Evolutionary conservation across 2,113 vertebrate genomes (phyloP).

Genomic region (Opisthocomus hoazin): DNA sequence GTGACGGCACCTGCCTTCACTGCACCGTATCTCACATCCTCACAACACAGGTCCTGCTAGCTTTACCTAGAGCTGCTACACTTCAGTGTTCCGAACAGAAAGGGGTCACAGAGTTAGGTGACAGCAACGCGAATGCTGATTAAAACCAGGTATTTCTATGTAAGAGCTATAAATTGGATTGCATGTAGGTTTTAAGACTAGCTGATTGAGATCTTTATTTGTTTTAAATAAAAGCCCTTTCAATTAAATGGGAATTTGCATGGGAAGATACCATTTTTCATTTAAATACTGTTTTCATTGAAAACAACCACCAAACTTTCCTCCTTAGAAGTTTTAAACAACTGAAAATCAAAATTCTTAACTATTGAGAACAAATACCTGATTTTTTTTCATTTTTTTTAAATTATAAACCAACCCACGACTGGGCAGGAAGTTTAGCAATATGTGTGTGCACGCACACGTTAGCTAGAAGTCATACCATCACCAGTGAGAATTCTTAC

Average conservation of each 20-base stretch:
- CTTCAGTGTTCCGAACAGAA: background rate
- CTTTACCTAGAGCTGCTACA: background rate
- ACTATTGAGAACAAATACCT: background rate
- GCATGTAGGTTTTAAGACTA: background rate
- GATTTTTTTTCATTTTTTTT: background rate
- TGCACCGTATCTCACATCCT: background rate
- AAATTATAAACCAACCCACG: background rate
- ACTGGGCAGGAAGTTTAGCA: background rate
- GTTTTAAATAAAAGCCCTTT: background rate
- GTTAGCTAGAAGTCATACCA: background rate
- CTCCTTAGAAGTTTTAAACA: background rate
- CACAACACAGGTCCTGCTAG: background rate
- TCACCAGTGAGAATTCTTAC: background rate
- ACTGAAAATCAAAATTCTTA: background rate
- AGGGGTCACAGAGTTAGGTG: background rate
- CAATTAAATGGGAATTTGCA: background rate
- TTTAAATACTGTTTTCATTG: background rate
- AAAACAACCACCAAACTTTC: background rate
- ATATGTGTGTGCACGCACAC: accelerated
- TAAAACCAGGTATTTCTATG: background rate
- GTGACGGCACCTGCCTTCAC: background rate
- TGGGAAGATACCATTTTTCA: background rate
- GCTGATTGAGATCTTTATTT: background rate
- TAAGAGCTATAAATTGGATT: background rate
- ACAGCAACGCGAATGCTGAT: background rate